A percentile compares a stretch with the other conserved stretches of the same genome.
Evolutionary conservation across 2,797 vertebrate genomes (phyloP).

Genomic region (Peromyscus eremicus): DNA sequence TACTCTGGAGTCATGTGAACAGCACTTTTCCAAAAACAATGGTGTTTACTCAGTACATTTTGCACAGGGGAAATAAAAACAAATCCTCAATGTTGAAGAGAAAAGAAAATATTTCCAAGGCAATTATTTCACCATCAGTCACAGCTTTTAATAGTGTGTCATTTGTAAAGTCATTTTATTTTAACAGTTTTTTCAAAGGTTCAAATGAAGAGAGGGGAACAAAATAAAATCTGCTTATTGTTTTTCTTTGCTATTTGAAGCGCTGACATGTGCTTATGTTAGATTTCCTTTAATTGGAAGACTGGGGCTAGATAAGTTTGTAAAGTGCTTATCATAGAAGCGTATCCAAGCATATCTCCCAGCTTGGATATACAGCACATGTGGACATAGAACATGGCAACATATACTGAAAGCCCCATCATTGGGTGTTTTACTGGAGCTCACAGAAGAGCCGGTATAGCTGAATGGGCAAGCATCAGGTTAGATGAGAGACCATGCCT

Average conservation of each 20-base stretch:
- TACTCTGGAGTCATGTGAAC: not conserved
- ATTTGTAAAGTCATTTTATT: not conserved
- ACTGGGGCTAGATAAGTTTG: not conserved
- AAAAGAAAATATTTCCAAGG: not conserved
- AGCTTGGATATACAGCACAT: not conserved
- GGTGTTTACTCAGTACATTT: not conserved
- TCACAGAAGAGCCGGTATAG: too few relatives aligned
- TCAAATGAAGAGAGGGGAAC: rapidly evolving
- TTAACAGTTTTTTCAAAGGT: not conserved
- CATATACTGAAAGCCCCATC: not conserved
- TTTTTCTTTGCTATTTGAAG: not conserved
- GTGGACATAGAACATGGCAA: rapidly evolving
- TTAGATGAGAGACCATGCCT: not conserved
- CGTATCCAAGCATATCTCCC: too few relatives aligned
- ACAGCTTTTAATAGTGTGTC: not conserved
- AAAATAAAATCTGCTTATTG: not conserved
- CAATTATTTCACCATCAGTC: not conserved
- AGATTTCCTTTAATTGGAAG: not conserved
- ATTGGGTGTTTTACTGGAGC: not conserved
- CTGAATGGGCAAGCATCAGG: not conserved
- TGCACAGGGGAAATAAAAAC: not conserved
- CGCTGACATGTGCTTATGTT: not conserved
- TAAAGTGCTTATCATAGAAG: not conserved
- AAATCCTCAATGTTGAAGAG: not conserved
- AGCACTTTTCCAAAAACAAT: not conserved